Percentiles rank a stretch among this genome's conserved stretches.
Evolutionary conservation across 2,888 invertebrate species (phyloP).

Genomic region (Eumerus sabulonum): DNA sequence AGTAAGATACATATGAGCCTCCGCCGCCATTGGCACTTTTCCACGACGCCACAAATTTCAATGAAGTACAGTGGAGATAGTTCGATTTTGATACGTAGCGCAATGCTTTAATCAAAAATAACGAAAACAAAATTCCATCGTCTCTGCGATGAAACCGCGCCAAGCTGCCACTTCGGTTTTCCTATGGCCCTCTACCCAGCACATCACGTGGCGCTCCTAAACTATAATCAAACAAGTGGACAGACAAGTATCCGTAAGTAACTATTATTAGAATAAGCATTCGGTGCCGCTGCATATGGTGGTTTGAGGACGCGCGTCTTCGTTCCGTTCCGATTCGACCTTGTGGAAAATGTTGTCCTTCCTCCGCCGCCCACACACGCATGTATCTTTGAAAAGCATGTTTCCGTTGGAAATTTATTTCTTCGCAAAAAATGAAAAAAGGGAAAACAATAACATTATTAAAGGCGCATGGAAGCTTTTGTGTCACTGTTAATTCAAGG

Average conservation of each 20-base stretch:
- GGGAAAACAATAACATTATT: background rate
- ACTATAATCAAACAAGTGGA: conserved; percentile 10
- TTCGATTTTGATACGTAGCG: conserved; percentile 18
- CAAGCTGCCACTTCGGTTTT: too few relatives aligned
- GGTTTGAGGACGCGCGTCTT: too few relatives aligned
- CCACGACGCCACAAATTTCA: background rate
- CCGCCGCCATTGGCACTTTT: background rate
- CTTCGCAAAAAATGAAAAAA: conserved; percentile 22
- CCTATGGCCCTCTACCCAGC: background rate
- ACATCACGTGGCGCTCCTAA: background rate
- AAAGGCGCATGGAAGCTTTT: conserved; percentile 13
- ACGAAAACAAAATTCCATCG: background rate
- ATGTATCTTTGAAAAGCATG: background rate
- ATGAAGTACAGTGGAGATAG: background rate
- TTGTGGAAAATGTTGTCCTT: conserved; percentile 55
- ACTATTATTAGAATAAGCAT: too few relatives aligned
- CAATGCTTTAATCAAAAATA: background rate
- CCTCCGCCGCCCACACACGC: conserved; percentile 27
- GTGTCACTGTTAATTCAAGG: conserved; percentile 28
- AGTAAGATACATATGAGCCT: conserved; percentile 32
- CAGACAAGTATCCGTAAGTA: background rate
- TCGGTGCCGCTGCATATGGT: too few relatives aligned
- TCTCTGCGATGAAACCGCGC: conserved; percentile 15
- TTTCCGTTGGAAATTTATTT: conserved; percentile 11
- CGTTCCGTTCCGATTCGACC: conserved; percentile 17